These are phyloP conservation scores for Setipinna tenuifilis DNA, from an alignment of 2,797 vertebrate species.

Conservation along the genomic window DNA sequence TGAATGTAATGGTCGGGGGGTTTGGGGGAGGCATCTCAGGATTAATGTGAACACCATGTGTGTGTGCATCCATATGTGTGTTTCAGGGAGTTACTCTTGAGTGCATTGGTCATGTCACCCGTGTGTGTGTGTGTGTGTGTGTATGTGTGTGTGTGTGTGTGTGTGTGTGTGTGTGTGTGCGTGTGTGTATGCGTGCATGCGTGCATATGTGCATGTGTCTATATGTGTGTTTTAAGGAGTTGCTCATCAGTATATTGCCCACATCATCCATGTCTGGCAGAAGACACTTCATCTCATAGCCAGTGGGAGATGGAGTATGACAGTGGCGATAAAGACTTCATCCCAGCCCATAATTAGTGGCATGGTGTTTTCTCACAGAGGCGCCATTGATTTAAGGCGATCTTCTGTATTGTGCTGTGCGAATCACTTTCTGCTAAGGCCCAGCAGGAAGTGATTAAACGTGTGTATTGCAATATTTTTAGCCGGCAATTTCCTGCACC, in stretches of 20 bases:
- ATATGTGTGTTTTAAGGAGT: background rate
- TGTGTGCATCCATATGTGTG: background rate
- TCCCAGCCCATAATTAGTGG: conserved; percentile 44
- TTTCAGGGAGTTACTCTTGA: too few relatives aligned
- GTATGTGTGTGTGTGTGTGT: background rate
- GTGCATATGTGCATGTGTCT: background rate
- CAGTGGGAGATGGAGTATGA: conserved; percentile 39
- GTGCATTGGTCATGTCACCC: too few relatives aligned
- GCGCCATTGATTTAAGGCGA: conserved; percentile 35
- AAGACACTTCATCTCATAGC: conserved; percentile 28
- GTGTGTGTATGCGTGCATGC: background rate
- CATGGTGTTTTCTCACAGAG: conserved; percentile 20
- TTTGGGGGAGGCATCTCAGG: background rate
- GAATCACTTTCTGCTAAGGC: conserved; percentile 28
- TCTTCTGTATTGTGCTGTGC: background rate
- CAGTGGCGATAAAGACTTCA: conserved; percentile 43
- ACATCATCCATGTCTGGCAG: conserved; percentile 7
- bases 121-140: background rate
- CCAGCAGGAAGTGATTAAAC: conserved; percentile 28
- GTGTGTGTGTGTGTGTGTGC: conserved; percentile 6
- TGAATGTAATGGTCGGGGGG: conserved; percentile 17
- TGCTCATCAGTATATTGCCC: background rate
- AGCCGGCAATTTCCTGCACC: conserved; percentile 16
- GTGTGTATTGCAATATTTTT: conserved; percentile 33
- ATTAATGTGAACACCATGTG: background rate